Evolutionary conservation across 2,113 vertebrate species (phyloP).

Genomic region (Bucco capensis): DNA sequence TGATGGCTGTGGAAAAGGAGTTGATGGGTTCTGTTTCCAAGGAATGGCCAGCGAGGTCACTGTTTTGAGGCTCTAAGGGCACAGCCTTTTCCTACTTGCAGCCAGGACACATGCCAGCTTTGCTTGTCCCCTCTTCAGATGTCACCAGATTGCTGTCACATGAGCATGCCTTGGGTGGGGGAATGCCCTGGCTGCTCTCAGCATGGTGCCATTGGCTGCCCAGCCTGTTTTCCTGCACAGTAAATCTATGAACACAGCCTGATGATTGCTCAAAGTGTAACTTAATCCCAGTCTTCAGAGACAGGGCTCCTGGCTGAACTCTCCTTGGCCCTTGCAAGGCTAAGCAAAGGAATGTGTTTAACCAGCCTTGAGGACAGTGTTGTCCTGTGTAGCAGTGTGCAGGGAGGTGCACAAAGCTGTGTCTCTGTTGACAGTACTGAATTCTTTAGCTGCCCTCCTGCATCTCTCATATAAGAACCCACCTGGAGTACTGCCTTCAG

Average conservation of each 20-base stretch:
- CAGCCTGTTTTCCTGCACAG: neutral
- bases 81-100: neutral
- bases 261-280: neutral
- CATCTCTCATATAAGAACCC: neutral
- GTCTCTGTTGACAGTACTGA: neutral
- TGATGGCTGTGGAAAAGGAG: neutral
- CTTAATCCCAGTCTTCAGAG: neutral
- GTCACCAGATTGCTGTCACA: neutral
- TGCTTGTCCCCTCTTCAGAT: neutral
- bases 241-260: neutral
- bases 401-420: neutral
- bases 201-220: neutral
- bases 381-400: rapidly evolving
- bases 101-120: neutral
- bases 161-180: neutral
- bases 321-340: neutral
- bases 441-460: neutral
- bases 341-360: neutral
- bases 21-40: neutral
- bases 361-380: neutral
- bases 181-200: neutral
- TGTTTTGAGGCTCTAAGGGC: neutral
- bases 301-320: neutral
- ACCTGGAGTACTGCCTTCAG: neutral
- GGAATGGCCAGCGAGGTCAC: neutral